phyloP scores from a whole-genome alignment of 1,140 invertebrate genomes.

The Drosophila lowei region DNA sequence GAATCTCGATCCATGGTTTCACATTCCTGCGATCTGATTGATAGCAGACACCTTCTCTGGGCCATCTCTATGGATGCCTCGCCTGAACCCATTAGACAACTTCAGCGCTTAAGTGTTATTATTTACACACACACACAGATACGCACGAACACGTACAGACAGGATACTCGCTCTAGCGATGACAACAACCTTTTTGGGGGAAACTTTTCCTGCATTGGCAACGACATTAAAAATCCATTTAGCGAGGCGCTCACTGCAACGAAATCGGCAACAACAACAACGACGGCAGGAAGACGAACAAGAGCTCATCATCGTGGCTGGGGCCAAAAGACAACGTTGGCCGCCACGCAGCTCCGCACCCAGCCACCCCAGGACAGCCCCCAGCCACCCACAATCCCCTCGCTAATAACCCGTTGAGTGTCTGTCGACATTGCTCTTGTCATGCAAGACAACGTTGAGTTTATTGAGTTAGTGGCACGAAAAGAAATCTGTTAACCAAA shows the following conservation, averaged over 20 bases:
- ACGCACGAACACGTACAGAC: conserved; percentile 13
- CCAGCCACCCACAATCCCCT: conserved; percentile 9
- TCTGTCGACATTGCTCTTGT: conserved; percentile 65
- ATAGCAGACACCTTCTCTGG: too few species aligned
- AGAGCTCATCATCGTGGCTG: conserved; percentile 40
- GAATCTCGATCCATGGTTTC: too few species aligned
- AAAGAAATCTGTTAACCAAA: conserved; percentile 67
- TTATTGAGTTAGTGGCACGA: conserved; percentile 72
- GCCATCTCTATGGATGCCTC: conserved; percentile 7
- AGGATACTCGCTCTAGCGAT: conserved; percentile 47
- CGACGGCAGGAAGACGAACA: not conserved
- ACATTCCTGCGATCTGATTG: not conserved
- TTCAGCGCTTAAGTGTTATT: conserved; percentile 73
- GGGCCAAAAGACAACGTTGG: conserved; percentile 26
- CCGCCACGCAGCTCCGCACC: conserved; percentile 17
- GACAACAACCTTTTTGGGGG: conserved; percentile 58
- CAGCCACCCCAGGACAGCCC: conserved; percentile 4
- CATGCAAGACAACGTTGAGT: conserved; percentile 45
- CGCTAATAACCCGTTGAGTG: conserved; percentile 78
- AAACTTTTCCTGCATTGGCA: conserved; percentile 70
- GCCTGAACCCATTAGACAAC: conserved; percentile 42
- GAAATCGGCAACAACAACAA: conserved; percentile 19
- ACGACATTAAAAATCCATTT: conserved; percentile 81
- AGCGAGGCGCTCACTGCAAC: conserved; percentile 64
- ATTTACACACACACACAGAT: conserved; percentile 27